Percentiles rank a stretch among this genome's conserved stretches.
Conservation (phyloP, 64 coral and sea anemone genomes). For the Montipora sp. region DNA sequence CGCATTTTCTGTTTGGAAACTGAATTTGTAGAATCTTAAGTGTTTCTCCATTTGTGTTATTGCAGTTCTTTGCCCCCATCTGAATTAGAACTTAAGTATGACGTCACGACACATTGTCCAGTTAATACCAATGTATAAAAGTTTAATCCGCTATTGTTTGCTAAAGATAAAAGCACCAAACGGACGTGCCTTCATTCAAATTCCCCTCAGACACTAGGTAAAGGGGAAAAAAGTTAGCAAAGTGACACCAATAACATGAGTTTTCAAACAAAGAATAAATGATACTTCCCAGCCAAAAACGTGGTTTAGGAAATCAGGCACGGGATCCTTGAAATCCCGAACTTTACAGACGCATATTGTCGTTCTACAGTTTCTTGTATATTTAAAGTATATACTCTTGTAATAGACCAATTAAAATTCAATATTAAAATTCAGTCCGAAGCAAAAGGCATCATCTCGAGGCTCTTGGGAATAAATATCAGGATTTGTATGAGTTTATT, state of each 20-base stretch:
- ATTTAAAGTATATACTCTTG: too few relatives aligned
- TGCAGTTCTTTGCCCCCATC: background rate
- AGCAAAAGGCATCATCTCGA: too few relatives aligned
- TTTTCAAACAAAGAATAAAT: background rate
- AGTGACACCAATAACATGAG: background rate
- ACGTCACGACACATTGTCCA: background rate
- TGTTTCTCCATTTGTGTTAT: background rate
- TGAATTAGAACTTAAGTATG: background rate
- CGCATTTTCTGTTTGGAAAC: background rate
- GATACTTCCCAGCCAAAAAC: too few relatives aligned
- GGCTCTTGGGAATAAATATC: too few relatives aligned
- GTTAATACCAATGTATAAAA: constrained; percentile 32
- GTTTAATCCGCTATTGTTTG: background rate
- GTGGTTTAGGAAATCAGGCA: too few relatives aligned
- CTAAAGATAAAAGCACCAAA: background rate
- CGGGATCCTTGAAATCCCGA: too few relatives aligned
- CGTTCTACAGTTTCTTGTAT: too few relatives aligned
- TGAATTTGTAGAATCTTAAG: background rate
- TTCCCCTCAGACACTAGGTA: background rate
- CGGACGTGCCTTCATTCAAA: background rate
- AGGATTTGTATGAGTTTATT: too few relatives aligned
- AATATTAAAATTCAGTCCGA: too few relatives aligned
- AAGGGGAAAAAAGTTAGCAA: background rate
- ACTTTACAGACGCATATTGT: too few relatives aligned
- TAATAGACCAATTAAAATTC: too few relatives aligned